phyloP scores from a whole-genome alignment of 2,113 vertebrate genomes.

The Solea solea region DNA sequence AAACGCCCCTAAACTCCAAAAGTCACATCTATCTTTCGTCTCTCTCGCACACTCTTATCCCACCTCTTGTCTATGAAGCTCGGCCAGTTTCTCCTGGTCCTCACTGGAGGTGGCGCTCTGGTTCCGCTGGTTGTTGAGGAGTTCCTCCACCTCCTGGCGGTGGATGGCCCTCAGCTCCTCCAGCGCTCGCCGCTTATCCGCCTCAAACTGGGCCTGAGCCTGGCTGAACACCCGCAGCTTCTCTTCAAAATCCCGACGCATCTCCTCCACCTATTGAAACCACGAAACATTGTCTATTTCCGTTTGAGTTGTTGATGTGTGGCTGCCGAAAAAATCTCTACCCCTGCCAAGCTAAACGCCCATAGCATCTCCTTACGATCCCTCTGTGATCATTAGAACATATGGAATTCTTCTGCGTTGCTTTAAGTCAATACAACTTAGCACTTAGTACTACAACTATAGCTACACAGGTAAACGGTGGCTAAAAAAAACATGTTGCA shows the following conservation, averaged over 20 bases:
- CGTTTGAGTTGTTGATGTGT: background rate
- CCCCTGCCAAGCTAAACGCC: constrained; percentile 75
- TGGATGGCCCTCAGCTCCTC: constrained; percentile 89
- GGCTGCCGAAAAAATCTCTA: background rate
- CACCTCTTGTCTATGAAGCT: constrained; percentile 87
- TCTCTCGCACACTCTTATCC: constrained; percentile 40
- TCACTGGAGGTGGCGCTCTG: constrained; percentile 86
- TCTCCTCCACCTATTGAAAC: constrained; percentile 93
- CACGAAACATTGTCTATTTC: constrained; percentile 59
- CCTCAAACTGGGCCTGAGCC: constrained; percentile 91
- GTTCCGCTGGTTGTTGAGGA: constrained; percentile 89
- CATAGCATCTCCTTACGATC: background rate
- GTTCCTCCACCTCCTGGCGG: constrained; percentile 90
- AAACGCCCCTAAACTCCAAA: background rate
- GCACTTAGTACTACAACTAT: too few relatives aligned
- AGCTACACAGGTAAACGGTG: background rate
- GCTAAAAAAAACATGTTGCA: background rate
- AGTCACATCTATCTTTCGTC: constrained; percentile 57
- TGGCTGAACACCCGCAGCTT: constrained; percentile 90
- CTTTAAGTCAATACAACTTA: background rate
- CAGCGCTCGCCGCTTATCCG: constrained; percentile 89
- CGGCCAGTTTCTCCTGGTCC: constrained; percentile 90
- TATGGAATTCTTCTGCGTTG: background rate
- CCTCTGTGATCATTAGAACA: background rate
- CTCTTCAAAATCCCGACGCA: constrained; percentile 95